Evolutionary conservation across 2,113 vertebrate species (phyloP).

Genomic region (Anser brachyrhynchus): DNA sequence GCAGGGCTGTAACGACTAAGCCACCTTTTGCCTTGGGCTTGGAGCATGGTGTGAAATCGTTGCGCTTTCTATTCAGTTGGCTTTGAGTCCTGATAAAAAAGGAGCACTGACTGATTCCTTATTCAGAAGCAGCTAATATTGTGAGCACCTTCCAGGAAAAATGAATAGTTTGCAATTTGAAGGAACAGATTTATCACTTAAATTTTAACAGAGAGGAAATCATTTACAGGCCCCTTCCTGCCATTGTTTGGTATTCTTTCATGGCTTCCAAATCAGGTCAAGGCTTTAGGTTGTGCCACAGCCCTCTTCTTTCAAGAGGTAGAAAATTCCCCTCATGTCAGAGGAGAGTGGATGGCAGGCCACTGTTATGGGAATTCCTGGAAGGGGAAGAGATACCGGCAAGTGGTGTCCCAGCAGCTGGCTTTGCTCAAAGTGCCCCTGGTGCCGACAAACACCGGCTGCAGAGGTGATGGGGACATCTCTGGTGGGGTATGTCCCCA

Average conservation of each 20-base stretch:
- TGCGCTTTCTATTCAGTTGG: background rate
- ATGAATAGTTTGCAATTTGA: constrained; percentile 57
- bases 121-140: constrained; percentile 6
- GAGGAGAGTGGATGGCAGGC: background rate
- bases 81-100: background rate
- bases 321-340: background rate
- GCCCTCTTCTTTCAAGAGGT: constrained; percentile 11
- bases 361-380: background rate
- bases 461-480: background rate
- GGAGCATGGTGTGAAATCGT: background rate
- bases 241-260: constrained; percentile 40
- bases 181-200: constrained; percentile 7
- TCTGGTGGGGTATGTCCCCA: rapidly evolving
- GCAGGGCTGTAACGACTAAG: background rate
- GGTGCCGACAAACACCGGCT: background rate
- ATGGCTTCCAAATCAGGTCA: constrained; percentile 26
- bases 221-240: constrained; percentile 60
- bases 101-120: background rate
- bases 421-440: background rate
- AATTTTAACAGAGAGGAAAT: constrained; percentile 60
- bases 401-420: background rate
- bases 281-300: constrained; percentile 14
- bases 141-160: constrained; percentile 68
- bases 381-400: background rate
- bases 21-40: background rate